A percentile compares a stretch with the other conserved stretches of the same genome.
Conservation (phyloP, 2,797 vertebrate species). For the Nannoperca obscura region DNA sequence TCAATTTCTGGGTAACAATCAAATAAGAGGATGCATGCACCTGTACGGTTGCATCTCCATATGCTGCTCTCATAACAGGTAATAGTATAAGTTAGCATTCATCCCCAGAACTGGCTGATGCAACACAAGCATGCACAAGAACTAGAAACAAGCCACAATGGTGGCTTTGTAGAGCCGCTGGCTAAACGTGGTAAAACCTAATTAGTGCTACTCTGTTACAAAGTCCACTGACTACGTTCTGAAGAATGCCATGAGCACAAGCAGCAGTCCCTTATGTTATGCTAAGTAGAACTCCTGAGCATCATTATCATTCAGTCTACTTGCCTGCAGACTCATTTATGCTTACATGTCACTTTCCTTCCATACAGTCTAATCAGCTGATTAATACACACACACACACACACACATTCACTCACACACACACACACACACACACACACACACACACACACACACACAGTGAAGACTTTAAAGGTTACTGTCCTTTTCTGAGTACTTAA, state of each 20-base stretch:
- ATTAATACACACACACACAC: conserved; percentile 67
- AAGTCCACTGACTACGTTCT: conserved; percentile 79
- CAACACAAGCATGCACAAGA: conserved; percentile 73
- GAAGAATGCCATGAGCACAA: conserved; percentile 77
- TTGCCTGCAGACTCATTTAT: conserved; percentile 83
- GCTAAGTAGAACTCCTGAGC: conserved; percentile 84
- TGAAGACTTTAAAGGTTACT: conserved; percentile 76
- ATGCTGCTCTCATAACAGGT: conserved; percentile 70
- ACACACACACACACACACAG: conserved; percentile 15
- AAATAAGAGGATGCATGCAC: conserved; percentile 74
- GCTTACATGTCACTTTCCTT: conserved; percentile 84
- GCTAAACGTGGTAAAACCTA: conserved; percentile 80
- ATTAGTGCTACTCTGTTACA: conserved; percentile 82
- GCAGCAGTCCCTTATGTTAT: conserved; percentile 82
- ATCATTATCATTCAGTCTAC: conserved; percentile 84
- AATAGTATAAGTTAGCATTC: conserved; percentile 64
- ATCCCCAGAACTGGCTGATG: conserved; percentile 69
- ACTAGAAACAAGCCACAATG: conserved; percentile 77
- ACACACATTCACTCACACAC: conserved; percentile 16
- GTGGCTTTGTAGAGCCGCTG: conserved; percentile 76
- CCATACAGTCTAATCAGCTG: conserved; percentile 81
- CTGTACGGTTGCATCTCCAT: conserved; percentile 75
- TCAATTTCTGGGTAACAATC: conserved; percentile 83
- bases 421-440: neutral
- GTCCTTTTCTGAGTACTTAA: conserved; percentile 54